Evolutionary conservation across 1,140 invertebrate species (phyloP).

Genomic region (Calycopis cecrops): DNA sequence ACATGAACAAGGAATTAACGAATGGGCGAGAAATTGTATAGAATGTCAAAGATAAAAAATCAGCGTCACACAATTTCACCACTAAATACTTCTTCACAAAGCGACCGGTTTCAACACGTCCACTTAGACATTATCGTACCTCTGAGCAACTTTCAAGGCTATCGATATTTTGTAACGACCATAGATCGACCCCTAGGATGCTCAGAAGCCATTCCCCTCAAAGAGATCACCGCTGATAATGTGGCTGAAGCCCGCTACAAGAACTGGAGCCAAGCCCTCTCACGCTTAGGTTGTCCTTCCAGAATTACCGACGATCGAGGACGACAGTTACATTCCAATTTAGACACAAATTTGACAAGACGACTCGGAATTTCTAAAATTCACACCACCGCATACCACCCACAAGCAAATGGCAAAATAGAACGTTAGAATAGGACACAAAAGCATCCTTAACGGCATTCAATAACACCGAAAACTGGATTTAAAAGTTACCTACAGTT

Average conservation of each 20-base stretch:
- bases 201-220: conserved; percentile 13
- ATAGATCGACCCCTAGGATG: conserved; percentile 11
- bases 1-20: conserved; percentile 12
- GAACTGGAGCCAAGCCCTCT: not conserved
- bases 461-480: not conserved
- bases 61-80: conserved; percentile 16
- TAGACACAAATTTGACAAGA: not conserved
- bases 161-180: conserved; percentile 10
- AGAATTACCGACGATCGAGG: too few species aligned
- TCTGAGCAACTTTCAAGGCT: conserved; percentile 15
- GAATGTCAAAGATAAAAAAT: conserved; percentile 16
- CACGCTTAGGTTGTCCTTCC: not conserved
- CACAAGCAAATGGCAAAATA: too few species aligned
- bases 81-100: not conserved
- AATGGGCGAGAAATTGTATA: conserved; percentile 10
- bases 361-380: not conserved
- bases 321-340: not conserved
- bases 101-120: conserved; percentile 14
- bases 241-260: not conserved
- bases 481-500: not conserved
- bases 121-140: conserved; percentile 13
- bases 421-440: not conserved
- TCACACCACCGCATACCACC: too few species aligned
- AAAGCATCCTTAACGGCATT: not conserved
- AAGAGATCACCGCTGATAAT: conserved; percentile 13